Conservation (phyloP, 2,797 vertebrate genomes). For the Glossophaga mutica region DNA sequence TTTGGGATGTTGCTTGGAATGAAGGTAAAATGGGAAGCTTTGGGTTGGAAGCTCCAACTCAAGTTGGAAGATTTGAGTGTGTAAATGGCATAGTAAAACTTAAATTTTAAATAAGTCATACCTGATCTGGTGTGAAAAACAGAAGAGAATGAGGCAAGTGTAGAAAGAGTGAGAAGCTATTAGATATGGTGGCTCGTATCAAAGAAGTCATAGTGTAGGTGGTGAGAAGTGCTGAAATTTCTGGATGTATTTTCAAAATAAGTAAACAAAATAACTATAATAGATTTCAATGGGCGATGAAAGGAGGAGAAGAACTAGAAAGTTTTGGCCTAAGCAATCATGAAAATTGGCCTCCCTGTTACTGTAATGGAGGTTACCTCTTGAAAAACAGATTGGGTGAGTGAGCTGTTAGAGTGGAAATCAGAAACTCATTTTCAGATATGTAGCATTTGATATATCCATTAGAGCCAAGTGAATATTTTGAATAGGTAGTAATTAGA, state of each 20-base stretch:
- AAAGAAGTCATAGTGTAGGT: background rate
- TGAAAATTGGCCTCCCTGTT: background rate
- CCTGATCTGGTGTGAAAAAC: background rate
- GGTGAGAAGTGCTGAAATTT: background rate
- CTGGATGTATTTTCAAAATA: background rate
- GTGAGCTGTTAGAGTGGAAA: background rate
- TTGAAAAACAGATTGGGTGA: background rate
- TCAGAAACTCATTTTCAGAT: background rate
- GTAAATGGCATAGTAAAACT: background rate
- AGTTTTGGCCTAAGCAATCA: background rate
- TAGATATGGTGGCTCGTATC: background rate
- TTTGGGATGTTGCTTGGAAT: background rate
- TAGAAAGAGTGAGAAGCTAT: background rate
- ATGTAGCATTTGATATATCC: background rate
- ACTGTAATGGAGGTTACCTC: background rate
- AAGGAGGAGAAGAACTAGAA: background rate
- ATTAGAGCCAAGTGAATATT: background rate
- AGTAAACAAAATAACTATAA: background rate
- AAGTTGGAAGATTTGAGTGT: background rate
- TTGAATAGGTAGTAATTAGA: background rate
- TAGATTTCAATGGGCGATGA: background rate
- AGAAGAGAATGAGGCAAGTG: background rate
- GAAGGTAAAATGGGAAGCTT: background rate
- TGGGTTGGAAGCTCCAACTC: too few relatives aligned
- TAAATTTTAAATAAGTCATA: background rate